Evolutionary conservation across 2,797 vertebrate species (phyloP), one percentile per base, ranked within the genome.

Genomic region (Neosilurus mollespiculum): DNA sequence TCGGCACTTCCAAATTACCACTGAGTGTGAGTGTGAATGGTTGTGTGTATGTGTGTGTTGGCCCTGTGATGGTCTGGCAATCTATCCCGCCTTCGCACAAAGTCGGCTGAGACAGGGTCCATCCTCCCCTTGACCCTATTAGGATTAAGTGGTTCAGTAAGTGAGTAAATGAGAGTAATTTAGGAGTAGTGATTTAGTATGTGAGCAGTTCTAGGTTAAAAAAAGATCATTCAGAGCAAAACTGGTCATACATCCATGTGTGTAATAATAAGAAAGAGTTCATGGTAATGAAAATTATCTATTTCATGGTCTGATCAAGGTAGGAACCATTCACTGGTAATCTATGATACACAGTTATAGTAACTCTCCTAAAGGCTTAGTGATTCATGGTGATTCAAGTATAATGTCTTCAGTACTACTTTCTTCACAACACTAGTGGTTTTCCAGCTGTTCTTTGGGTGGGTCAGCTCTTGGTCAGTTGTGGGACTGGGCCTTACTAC

Each of bases 371-470:
- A 4, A 49, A 49, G 34, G 37, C 2, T 78, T 9, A 24, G 37
- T 62, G 59, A 77, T 62, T 77, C 34, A 77, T 43, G 15, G 34
- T 24, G 75, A 78, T 62, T 78, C 59, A 62, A 49, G 22, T 77
- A 3, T 18, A 12, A 75, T 43, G 30, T 59, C 49, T 54, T 30
- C 9, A 56, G 18, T 54, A 73, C 24, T 18, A 0, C 0, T 34
- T 37, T n/a, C 26, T 0, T 76, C 2, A 15, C 6, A 16, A n/a
- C 20, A 77, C 1, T 20, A 77, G 34, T 43, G 75, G 75, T 49
- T 77, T 61, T 62, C 54, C 56, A 37, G 73, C 30, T 76, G 73
- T 61, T 61, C 30, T n/a, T 18, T 18, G 15, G 7, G 11, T 34
- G 54, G 15, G 72, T 75, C 26, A 58, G 4, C 10, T 12, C 16